Percentiles rank a stretch among this genome's conserved stretches.
These are phyloP conservation scores for Melangyna quadrimaculata DNA, from an alignment of 2,888 invertebrate species.

Conservation along the genomic window DNA sequence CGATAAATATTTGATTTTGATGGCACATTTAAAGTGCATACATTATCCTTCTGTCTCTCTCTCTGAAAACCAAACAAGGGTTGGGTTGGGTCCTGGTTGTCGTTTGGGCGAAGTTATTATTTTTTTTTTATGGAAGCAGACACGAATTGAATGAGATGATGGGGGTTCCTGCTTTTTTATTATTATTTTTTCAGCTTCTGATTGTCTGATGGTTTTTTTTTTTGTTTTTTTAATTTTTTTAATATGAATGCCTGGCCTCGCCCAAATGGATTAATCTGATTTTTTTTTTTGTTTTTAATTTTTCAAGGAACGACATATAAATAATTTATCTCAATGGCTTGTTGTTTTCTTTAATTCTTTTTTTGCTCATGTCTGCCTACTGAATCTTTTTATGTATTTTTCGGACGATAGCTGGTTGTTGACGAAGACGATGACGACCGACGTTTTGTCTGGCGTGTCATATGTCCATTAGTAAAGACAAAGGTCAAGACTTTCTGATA, in stretches of 20 bases:
- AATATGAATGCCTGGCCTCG: conserved; percentile 26
- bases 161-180: neutral
- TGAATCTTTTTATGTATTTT: conserved; percentile 19
- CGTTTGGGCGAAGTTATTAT: neutral
- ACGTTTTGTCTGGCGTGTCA: conserved; percentile 65
- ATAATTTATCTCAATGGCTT: conserved; percentile 35
- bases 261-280: conserved; percentile 22
- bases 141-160: conserved; percentile 40
- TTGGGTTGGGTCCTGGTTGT: conserved; percentile 28
- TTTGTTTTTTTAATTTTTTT: neutral
- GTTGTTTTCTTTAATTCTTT: neutral
- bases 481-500: conserved; percentile 48
- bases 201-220: conserved; percentile 38
- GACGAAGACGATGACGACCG: conserved; percentile 12
- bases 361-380: conserved; percentile 54
- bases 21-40: conserved; percentile 67
- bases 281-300: neutral
- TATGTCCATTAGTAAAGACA: conserved; percentile 41
- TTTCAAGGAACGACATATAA: conserved; percentile 31
- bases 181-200: conserved; percentile 27
- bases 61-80: neutral
- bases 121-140: conserved; percentile 13
- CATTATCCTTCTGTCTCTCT: conserved; percentile 51
- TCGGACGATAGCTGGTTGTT: neutral
- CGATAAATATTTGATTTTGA: conserved; percentile 66